These are phyloP conservation scores for Mantis religiosa DNA, from an alignment of 2,888 invertebrate genomes.

Conservation along the genomic window DNA sequence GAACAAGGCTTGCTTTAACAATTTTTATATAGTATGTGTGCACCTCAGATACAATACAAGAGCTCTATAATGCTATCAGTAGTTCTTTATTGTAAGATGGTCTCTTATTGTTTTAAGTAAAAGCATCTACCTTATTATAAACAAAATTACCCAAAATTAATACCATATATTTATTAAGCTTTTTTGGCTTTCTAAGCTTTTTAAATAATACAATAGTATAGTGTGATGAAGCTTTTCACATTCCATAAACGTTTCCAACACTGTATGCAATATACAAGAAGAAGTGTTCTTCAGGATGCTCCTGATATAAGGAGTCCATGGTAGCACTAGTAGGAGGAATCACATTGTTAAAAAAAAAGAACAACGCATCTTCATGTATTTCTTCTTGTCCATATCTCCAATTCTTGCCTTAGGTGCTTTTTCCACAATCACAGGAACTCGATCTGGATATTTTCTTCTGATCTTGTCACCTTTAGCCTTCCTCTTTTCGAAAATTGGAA, in stretches of 20 bases:
- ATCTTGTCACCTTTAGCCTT: constrained; percentile 94
- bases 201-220: background rate
- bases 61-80: background rate
- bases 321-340: too few species aligned
- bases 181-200: background rate
- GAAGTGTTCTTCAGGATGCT: constrained; percentile 98
- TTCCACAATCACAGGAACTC: constrained; percentile 92
- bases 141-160: background rate
- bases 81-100: background rate
- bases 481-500: constrained; percentile 94
- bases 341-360: too few species aligned
- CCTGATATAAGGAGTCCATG: too few species aligned
- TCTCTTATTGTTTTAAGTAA: background rate
- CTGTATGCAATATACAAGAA: constrained; percentile 99
- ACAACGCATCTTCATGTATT: too few species aligned
- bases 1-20: background rate
- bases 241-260: constrained; percentile 97
- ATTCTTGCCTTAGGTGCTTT: too few species aligned
- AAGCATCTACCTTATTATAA: background rate
- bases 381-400: too few species aligned
- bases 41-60: background rate
- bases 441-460: constrained; percentile 91
- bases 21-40: background rate
- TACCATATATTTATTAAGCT: background rate
- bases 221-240: background rate